phyloP scores from a whole-genome alignment of 2,888 invertebrate species.

The Drosophila glabriapex region DNA sequence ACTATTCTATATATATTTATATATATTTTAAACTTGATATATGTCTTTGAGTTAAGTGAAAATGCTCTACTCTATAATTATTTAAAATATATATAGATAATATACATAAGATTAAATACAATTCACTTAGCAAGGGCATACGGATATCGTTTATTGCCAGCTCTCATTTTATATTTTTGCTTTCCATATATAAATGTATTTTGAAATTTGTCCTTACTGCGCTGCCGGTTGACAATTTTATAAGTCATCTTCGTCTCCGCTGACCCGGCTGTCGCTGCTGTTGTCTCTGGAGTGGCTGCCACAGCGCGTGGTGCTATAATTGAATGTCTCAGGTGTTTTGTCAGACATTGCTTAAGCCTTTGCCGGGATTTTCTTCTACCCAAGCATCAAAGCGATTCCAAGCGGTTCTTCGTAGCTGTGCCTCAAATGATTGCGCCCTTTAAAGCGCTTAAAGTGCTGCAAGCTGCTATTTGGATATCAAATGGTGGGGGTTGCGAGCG shows the following conservation, averaged over 20 bases:
- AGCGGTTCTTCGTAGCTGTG: background rate
- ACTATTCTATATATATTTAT: background rate
- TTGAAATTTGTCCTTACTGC: conserved; percentile 29
- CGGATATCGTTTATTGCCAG: conserved; percentile 1
- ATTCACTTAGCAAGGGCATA: conserved; percentile 13
- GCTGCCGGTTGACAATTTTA: conserved; percentile 73
- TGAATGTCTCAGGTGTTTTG: conserved; percentile 85
- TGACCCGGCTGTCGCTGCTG: conserved; percentile 26
- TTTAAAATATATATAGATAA: background rate
- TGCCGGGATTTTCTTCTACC: conserved; percentile 74
- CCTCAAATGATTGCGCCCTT: conserved; percentile 47
- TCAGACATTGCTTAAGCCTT: conserved; percentile 85
- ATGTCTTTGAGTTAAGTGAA: background rate
- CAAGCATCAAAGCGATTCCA: conserved; percentile 3
- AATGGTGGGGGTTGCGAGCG: background rate
- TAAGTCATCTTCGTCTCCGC: conserved; percentile 53
- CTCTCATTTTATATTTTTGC: conserved; percentile 11
- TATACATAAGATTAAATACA: background rate
- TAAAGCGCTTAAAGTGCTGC: conserved; percentile 69
- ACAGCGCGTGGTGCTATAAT: conserved; percentile 69
- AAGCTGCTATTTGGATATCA: conserved; percentile 2
- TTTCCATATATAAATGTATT: conserved; percentile 31
- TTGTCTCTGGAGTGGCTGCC: conserved; percentile 15
- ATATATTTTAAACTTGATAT: background rate
- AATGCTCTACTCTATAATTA: background rate